phyloP scores from a whole-genome alignment of 2,113 vertebrate genomes.

The Anarrhichthys ocellatus region DNA sequence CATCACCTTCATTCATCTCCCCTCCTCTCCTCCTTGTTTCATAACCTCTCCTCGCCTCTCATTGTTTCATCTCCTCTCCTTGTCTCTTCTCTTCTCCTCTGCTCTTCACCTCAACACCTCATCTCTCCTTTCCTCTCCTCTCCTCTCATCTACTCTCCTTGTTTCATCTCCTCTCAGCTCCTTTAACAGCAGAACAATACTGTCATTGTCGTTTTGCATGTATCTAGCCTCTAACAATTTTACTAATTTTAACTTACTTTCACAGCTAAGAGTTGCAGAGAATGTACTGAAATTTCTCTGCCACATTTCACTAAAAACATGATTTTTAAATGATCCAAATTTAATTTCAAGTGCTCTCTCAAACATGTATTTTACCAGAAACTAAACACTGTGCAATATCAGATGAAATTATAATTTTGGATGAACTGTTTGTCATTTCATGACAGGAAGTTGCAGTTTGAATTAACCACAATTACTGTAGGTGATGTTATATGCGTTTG shows the following conservation, averaged over 20 bases:
- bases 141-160: background rate
- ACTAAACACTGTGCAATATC: background rate
- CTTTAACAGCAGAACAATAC: conserved; percentile 1
- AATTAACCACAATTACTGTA: conserved; percentile 39
- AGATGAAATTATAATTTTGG: background rate
- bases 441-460: conserved; percentile 10
- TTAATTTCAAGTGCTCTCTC: background rate
- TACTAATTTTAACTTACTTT: conserved; percentile 6
- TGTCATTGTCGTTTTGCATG: conserved; percentile 30
- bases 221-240: conserved; percentile 15
- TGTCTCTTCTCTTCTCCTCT: background rate
- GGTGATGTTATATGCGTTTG: background rate
- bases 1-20: background rate
- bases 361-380: conserved; percentile 8
- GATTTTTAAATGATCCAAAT: background rate
- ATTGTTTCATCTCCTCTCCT: background rate
- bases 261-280: conserved; percentile 34
- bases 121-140: background rate
- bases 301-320: conserved; percentile 4
- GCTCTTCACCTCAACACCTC: too few relatives aligned
- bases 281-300: background rate
- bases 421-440: background rate
- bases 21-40: background rate
- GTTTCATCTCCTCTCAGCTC: background rate
- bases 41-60: too few relatives aligned